Base-by-base conservation (phyloP, 1,140 invertebrate genomes). In the Sipha flava region DNA sequence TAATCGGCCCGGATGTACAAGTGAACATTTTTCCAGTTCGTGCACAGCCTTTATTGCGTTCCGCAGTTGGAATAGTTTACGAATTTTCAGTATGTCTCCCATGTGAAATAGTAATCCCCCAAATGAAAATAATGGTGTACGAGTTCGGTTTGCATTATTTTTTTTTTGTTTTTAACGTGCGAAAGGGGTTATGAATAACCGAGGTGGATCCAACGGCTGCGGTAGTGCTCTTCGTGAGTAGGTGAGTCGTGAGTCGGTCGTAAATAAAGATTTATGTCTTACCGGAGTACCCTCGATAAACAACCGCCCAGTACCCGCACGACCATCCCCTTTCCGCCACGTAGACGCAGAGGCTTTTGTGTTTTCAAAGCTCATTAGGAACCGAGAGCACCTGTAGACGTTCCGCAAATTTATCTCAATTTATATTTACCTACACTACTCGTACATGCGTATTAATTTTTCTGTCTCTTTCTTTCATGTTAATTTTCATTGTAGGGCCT, bases 181-280 rank as follows among this genome's bases (percentile, higher is more conserved):
- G 37, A 75, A 54, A 34, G n/a, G 70, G 47, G 26, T 75, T 75
- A 75, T 54, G 70, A 75, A 73, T 73, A 73, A 73, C 70, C 70
- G 26, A 52, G 70, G 70, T 52, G 23, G 70, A 73, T 73, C 70
- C 26, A 34, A 49, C 31, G 47, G 12, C 16, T 14, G 70, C 29
- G 70, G 70, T 31, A 34, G 43, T 34, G 68, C 4, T 66, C n/a
- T 21, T n/a, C n/a, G n/a, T 21, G n/a, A 12, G 70, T 31, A 10
- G 70, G 40, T 47, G 5, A 7, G 16, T 1, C 4, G n/a, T 21
- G 43, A 29, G 43, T 14, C 16, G 49, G 52, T 59, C 73, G 73
- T 77, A 77, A 77, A 77, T 57, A 57, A 77, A 77, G 73, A 77
- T 77, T 77, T 77, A 77, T 57, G 49, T 54, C 34, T 77, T 77